These are phyloP conservation scores for Drosophila kambysellisi DNA, from an alignment of 2,888 invertebrate genomes.

Conservation along the genomic window DNA sequence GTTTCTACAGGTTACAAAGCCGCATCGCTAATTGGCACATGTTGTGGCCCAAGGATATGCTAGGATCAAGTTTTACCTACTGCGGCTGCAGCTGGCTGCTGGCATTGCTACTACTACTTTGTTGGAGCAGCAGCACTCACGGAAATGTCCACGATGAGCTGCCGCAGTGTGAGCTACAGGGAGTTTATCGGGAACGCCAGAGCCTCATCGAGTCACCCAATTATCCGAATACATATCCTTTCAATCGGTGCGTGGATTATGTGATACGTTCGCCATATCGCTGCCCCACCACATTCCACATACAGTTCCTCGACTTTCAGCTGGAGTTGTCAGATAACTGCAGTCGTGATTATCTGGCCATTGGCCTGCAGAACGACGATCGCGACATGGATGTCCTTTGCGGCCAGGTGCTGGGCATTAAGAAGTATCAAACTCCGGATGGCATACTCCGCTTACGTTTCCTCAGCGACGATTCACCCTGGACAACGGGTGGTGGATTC, in stretches of 20 bases:
- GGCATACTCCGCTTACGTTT: slow-evolving; percentile 86
- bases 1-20: slow-evolving; percentile 31
- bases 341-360: slow-evolving; percentile 86
- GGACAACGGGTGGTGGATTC: slow-evolving; percentile 85
- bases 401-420: slow-evolving; percentile 85
- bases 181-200: slow-evolving; percentile 85
- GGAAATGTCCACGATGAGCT: slow-evolving; percentile 77
- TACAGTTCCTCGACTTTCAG: slow-evolving; percentile 87
- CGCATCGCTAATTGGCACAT: slow-evolving; percentile 22
- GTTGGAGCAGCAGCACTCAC: slow-evolving; percentile 13
- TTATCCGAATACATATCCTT: slow-evolving; percentile 86
- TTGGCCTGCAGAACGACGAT: slow-evolving; percentile 84
- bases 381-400: slow-evolving; percentile 85
- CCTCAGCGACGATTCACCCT: slow-evolving; percentile 83
- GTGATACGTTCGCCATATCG: slow-evolving; percentile 85
- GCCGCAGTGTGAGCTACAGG: slow-evolving; percentile 79
- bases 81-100: neutral
- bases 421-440: slow-evolving; percentile 85
- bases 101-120: slow-evolving; percentile 1
- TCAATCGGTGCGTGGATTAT: slow-evolving; percentile 86
- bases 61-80: slow-evolving; percentile 4
- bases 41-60: slow-evolving; percentile 39
- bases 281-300: slow-evolving; percentile 86
- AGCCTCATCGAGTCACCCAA: slow-evolving; percentile 86
- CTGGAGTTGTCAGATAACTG: slow-evolving; percentile 86